Percentiles rank a stretch among this genome's conserved stretches.
These are phyloP conservation scores for Astyanax mexicanus DNA, from an alignment of 2,797 vertebrate species.

Conservation along the genomic window DNA sequence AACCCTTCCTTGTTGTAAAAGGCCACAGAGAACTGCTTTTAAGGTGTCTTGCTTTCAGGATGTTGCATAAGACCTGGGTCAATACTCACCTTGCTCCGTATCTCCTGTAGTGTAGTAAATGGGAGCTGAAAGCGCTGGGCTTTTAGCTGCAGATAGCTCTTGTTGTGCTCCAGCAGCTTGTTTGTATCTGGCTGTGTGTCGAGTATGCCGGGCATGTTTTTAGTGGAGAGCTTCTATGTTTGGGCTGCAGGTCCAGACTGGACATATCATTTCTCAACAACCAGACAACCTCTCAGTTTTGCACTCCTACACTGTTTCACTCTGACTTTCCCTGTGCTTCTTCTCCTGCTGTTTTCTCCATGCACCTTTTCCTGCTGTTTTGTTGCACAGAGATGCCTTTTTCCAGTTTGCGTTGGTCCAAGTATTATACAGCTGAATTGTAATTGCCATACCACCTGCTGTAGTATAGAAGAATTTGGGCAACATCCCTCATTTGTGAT, in stretches of 20 bases:
- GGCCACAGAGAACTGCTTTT: slow-evolving; percentile 4
- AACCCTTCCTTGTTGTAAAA: neutral
- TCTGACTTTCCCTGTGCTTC: neutral
- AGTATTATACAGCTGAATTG: neutral
- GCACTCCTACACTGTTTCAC: neutral
- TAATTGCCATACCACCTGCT: too few species aligned
- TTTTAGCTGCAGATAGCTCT: slow-evolving; percentile 4
- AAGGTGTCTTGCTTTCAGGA: slow-evolving; percentile 33
- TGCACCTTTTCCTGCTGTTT: neutral
- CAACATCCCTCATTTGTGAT: too few species aligned
- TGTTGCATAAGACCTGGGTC: slow-evolving; percentile 47
- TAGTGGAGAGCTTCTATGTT: neutral
- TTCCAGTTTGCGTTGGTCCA: slow-evolving; percentile 5
- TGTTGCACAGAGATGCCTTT: neutral
- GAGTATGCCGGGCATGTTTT: neutral
- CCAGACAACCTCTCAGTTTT: neutral
- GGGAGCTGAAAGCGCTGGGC: slow-evolving; percentile 1
- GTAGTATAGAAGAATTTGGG: too few species aligned
- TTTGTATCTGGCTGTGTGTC: neutral
- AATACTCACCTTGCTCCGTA: slow-evolving; percentile 19
- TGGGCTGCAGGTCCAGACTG: neutral
- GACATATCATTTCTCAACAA: neutral
- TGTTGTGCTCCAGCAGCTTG: neutral
- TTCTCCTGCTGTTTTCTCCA: neutral
- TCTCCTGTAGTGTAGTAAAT: neutral